Evolutionary conservation across 2,888 invertebrate genomes (phyloP).

Genomic region (Drosophila cognata): DNA sequence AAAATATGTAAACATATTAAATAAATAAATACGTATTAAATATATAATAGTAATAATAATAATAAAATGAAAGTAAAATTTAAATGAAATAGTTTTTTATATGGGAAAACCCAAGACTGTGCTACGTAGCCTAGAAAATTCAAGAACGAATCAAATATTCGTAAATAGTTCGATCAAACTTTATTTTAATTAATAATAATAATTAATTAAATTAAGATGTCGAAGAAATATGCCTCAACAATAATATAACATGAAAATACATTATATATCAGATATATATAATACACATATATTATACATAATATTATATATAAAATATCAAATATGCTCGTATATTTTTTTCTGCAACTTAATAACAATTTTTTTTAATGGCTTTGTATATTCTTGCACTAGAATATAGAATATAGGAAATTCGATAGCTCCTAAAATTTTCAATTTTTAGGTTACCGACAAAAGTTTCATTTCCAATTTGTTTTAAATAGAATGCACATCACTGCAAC

Average conservation of each 20-base stretch:
- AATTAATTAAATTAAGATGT: neutral
- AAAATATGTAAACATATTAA: neutral
- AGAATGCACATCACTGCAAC: neutral
- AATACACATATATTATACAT: no score
- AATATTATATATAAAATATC: no score
- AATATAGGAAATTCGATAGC: no score
- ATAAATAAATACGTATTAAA: neutral
- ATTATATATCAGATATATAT: neutral
- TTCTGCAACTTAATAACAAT: no score
- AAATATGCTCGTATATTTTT: no score
- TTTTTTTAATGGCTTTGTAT: no score
- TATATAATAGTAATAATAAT: neutral
- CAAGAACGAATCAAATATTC: neutral
- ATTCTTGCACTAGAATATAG: no score
- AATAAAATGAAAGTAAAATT: neutral
- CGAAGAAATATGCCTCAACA: neutral
- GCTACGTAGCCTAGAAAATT: neutral
- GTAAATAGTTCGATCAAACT: neutral
- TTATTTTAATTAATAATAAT: no score
- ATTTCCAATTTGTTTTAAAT: neutral
- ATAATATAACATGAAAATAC: neutral
- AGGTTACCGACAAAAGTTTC: neutral
- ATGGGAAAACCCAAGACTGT: neutral
- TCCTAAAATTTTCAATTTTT: neutral
- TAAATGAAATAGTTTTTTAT: neutral